Base-by-base conservation (phyloP, 2,888 invertebrate genomes). In the Microplitis deprimator region DNA sequence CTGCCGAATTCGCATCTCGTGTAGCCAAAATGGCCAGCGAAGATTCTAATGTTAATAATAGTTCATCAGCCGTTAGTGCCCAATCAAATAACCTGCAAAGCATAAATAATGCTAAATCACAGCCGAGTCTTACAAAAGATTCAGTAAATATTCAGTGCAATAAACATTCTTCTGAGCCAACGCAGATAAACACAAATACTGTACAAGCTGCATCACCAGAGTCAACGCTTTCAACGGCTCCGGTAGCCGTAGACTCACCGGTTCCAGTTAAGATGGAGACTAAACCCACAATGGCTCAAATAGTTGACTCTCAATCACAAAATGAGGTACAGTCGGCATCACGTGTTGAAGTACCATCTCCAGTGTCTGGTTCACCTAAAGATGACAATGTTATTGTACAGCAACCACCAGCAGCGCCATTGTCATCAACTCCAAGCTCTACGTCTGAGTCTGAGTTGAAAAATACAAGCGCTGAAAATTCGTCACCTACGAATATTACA, bases 1-100 rank as follows among this genome's bases (percentile, higher is more conserved):
- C 85, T 71, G 90, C 90, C 60, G 88, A 89, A 76, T 90, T 90
- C 81, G 89, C 89, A 76, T 89, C 89, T 39, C 85, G 85, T 5
- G 90, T 90, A 38, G 87, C 88, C 40, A 88, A 88, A 83, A 84
- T 85, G 5, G 87, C 88, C 39, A 85, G 84, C 72, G 87, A 87
- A 69, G 82, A 81, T 61, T 80, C 82, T 20, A 79, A 78, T 16
- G 67, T 78, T 20, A 76, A 61, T 72, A 65, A 39, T 60, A 71
- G 13, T 75, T n/a, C 70, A 67, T 7, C 68, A n/a, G 40, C 68
- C n/a, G 59, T 1, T 7, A 74, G 50, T 60, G 59, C 40, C 41
- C 70, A 67, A 59, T 70, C 73, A 38, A 65, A 68, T 75, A 60
- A 67, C 3, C 67, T 29, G 39, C 64, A 40, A 13, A 77, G 50